phyloP scores from a whole-genome alignment of 2,797 vertebrate genomes.

The Spondyliosoma cantharus region DNA sequence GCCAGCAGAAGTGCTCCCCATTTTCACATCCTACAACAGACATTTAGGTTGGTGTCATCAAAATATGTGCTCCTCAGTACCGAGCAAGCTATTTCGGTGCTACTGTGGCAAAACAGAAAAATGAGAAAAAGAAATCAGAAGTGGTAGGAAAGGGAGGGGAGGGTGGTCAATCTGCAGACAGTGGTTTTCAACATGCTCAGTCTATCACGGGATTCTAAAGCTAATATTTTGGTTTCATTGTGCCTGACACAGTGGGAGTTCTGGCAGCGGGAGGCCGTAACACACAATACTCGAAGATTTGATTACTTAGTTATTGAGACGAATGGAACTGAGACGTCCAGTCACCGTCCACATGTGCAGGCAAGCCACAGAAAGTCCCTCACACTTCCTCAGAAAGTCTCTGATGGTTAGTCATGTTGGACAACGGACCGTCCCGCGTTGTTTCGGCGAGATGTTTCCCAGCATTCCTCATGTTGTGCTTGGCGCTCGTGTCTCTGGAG shows the following conservation, averaged over 20 bases:
- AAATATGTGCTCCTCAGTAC: conserved; percentile 64
- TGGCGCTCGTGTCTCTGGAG: conserved; percentile 56
- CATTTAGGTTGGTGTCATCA: conserved; percentile 69
- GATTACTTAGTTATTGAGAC: conserved; percentile 48
- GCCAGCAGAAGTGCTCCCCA: conserved; percentile 52
- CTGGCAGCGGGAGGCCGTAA: conserved; percentile 50
- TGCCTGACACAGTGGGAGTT: conserved; percentile 70
- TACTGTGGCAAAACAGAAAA: conserved; percentile 54
- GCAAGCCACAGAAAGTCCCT: conserved; percentile 66
- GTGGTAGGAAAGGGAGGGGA: conserved; percentile 70
- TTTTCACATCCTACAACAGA: conserved; percentile 56
- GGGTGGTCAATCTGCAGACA: conserved; percentile 71
- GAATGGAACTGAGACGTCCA: conserved; percentile 53
- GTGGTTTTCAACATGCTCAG: conserved; percentile 71
- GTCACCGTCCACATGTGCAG: conserved; percentile 48
- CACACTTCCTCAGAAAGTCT: conserved; percentile 47
- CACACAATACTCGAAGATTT: conserved; percentile 34
- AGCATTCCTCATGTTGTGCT: conserved; percentile 64
- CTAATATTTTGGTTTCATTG: conserved; percentile 79
- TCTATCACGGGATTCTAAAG: conserved; percentile 70
- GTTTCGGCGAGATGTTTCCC: conserved; percentile 61
- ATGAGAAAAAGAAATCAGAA: conserved; percentile 61
- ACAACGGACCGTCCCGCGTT: conserved; percentile 36
- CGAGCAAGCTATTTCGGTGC: conserved; percentile 56
- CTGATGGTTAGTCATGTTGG: conserved; percentile 33